Base-by-base conservation (phyloP, 1,140 invertebrate genomes). In the Eufriesea mexicana region DNA sequence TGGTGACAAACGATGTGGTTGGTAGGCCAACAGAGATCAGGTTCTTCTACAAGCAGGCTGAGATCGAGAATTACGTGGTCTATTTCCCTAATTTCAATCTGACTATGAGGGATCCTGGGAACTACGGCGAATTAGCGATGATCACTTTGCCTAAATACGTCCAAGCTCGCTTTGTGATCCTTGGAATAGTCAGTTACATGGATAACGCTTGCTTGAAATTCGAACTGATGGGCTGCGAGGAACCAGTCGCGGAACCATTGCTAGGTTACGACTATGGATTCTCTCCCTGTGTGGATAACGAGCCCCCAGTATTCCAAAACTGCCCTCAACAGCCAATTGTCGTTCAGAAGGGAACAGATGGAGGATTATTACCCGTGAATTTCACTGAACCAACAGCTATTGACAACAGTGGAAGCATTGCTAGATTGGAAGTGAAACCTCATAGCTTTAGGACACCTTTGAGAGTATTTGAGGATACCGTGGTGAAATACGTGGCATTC, bases 71-170 rank as follows among this genome's bases (percentile, higher is more conserved):
- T 90, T 99, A 99, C 90, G 98, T 99, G 12, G 98, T 99, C 0
- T 99, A 99, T 89, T 99, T 98, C 95, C 98, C 98, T 20, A 99
- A 99, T 90, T 99, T 99, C 91, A 99, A 98, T 93, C 92, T 99
- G 42, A 98, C 98, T 0, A 98, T 98, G 96, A 95, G 98, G 84
- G 98, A 98, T 93, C 98, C 98, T 45, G 98, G 98, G 86, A 99
- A 98, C 92, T 98, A 98, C 92, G 98, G 98, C 72, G 98, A 99
- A 95, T 93, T 99, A 57, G 98, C 98, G 6, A 98, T 99, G 97
- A 99, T 99, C 70, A 98, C 98, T 9, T 92, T 99, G 73, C 98
- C 98, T 6, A 98, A 98, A 93, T 98, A 97, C 84, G 98, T 99
- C 1, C 96, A 98, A 94, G 98, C 98, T 4, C 95, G 98, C 90